Percentiles rank a stretch among this genome's conserved stretches.
These are phyloP conservation scores for Distichodus sexfasciatus DNA, from an alignment of 2,797 vertebrate genomes.

Conservation along the genomic window DNA sequence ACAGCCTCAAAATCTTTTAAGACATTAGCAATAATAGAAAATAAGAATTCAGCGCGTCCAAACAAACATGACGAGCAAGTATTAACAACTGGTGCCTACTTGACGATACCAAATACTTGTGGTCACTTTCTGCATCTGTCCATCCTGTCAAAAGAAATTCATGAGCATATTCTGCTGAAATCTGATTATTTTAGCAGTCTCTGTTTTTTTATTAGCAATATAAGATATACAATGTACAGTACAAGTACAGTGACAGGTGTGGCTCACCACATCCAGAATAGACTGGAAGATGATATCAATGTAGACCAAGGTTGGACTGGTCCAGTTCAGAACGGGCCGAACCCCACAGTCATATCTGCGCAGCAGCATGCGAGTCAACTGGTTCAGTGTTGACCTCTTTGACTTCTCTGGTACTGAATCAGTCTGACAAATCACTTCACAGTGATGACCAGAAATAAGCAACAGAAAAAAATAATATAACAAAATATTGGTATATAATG, in stretches of 20 bases:
- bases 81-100: constrained; percentile 65
- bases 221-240: not conserved
- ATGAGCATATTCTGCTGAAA: not conserved
- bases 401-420: constrained; percentile 64
- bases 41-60: no score
- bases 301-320: constrained; percentile 71
- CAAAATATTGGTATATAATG: not conserved
- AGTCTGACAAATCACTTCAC: constrained; percentile 57
- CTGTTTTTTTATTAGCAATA: not conserved
- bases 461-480: not conserved
- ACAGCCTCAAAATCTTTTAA: not conserved
- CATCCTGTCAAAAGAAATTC: constrained; percentile 68
- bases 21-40: not conserved
- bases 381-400: constrained; percentile 75
- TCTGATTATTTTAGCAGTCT: not conserved
- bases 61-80: no score
- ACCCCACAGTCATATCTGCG: constrained; percentile 78
- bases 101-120: constrained; percentile 84
- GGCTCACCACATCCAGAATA: constrained; percentile 81
- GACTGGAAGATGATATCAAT: constrained; percentile 81
- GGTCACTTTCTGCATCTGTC: constrained; percentile 84
- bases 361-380: constrained; percentile 77
- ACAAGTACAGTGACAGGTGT: not conserved
- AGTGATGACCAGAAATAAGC: not conserved
- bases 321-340: constrained; percentile 82